Conservation (phyloP, 2,888 invertebrate genomes). For the Busseola fusca region DNA sequence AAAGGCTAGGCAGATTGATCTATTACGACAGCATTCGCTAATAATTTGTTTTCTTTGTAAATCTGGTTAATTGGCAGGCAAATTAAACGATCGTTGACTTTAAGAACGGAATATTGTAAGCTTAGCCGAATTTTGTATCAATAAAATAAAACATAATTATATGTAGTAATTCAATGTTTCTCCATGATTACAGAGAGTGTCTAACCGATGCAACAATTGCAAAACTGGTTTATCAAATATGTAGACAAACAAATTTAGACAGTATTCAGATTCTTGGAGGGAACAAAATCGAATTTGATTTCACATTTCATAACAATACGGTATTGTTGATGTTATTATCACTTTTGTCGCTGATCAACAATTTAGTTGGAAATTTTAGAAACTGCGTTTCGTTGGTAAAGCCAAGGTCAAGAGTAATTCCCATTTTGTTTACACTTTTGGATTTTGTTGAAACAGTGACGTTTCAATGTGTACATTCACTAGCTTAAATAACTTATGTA, state of each 20-base stretch:
- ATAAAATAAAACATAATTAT: not conserved
- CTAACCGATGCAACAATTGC: constrained; percentile 17
- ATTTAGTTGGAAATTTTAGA: not conserved
- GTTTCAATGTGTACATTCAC: no score
- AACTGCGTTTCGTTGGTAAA: not conserved
- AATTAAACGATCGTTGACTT: not conserved
- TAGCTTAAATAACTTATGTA: no score
- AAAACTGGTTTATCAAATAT: constrained; percentile 50
- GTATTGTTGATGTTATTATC: not conserved
- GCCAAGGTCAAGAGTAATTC: no score
- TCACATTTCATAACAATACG: not conserved
- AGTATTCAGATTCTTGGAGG: not conserved
- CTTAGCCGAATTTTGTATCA: constrained; percentile 13
- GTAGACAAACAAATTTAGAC: constrained; percentile 23
- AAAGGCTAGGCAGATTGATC: not conserved
- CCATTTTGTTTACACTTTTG: no score
- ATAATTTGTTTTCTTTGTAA: not conserved
- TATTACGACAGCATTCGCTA: not conserved
- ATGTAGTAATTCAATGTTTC: not conserved
- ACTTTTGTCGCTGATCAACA: not conserved
- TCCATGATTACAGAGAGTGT: constrained; percentile 45
- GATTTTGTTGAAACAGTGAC: no score
- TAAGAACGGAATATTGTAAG: constrained; percentile 7
- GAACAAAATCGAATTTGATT: constrained; percentile 22
- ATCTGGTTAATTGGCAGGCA: not conserved